These are phyloP conservation scores for Tortrix viridana DNA, from an alignment of 2,888 invertebrate species.

Conservation along the genomic window DNA sequence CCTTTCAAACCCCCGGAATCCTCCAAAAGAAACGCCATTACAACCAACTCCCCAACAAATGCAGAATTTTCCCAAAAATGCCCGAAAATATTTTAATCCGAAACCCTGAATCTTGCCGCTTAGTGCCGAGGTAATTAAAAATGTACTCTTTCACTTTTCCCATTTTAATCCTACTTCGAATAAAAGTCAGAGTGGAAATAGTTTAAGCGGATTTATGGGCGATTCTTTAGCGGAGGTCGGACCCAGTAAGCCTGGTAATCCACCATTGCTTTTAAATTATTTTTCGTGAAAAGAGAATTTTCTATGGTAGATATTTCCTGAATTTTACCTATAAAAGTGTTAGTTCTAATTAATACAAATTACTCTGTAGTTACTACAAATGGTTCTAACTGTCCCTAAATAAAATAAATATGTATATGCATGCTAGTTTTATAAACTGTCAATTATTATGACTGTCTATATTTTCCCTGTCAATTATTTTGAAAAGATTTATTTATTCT, in stretches of 20 bases:
- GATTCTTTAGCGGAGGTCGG: slow-evolving; percentile 21
- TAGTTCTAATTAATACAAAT: too few relatives aligned
- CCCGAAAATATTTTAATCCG: slow-evolving; percentile 50
- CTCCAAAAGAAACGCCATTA: slow-evolving; percentile 56
- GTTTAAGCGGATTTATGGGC: slow-evolving; percentile 33
- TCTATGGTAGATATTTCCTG: neutral
- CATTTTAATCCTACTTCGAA: slow-evolving; percentile 37
- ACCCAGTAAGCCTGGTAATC: slow-evolving; percentile 18
- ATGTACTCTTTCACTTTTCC: slow-evolving; percentile 41
- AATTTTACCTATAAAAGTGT: neutral
- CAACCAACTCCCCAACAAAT: slow-evolving; percentile 47
- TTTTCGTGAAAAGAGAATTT: slow-evolving; percentile 14
- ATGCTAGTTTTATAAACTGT: too few relatives aligned
- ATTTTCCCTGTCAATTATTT: too few relatives aligned
- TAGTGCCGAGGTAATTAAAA: slow-evolving; percentile 43
- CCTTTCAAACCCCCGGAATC: slow-evolving; percentile 51
- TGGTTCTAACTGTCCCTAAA: too few relatives aligned
- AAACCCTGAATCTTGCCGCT: slow-evolving; percentile 33
- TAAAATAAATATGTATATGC: too few relatives aligned
- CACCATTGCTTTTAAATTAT: slow-evolving; percentile 10
- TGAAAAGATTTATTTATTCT: too few relatives aligned
- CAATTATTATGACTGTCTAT: too few relatives aligned
- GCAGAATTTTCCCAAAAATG: slow-evolving; percentile 30
- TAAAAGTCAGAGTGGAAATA: slow-evolving; percentile 37
- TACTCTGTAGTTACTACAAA: too few relatives aligned